Percentiles rank a stretch among this genome's conserved stretches.
Conservation (phyloP, 2,888 invertebrate species). For the Thymelicus sylvestris region DNA sequence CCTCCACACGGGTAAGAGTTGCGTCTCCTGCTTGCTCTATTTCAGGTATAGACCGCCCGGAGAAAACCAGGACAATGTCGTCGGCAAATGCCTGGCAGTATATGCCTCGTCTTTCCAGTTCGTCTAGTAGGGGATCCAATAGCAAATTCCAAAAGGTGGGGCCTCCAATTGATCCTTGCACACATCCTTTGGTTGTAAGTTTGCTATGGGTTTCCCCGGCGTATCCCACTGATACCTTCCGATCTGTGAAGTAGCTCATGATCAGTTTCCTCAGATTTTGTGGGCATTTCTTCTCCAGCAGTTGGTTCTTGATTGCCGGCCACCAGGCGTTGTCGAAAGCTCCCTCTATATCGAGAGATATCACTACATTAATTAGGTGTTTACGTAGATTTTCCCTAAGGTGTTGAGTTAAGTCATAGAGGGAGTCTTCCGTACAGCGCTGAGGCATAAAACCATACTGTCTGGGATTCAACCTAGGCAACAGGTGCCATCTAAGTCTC, state of each 20-base stretch:
- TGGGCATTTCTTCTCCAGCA: neutral
- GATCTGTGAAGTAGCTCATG: no score
- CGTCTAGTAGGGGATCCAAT: constrained; percentile 4
- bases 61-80: neutral
- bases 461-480: neutral
- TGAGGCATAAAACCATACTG: neutral
- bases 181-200: no score
- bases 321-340: constrained; percentile 23
- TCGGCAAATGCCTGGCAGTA: neutral
- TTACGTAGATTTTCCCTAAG: neutral
- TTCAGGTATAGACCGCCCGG: neutral
- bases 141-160: constrained; percentile 13
- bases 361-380: neutral
- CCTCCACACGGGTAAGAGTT: neutral
- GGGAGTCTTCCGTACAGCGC: constrained; percentile 17
- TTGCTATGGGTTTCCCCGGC: no score
- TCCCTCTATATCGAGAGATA: constrained; percentile 18
- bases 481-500: constrained; percentile 18
- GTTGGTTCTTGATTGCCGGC: constrained; percentile 5
- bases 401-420: constrained; percentile 7
- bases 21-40: neutral
- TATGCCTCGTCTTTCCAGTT: neutral
- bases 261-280: neutral
- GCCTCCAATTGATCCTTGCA: neutral
- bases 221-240: no score